Evolutionary conservation across 2,888 invertebrate species (phyloP).

Genomic region (Fragum whitleyi): DNA sequence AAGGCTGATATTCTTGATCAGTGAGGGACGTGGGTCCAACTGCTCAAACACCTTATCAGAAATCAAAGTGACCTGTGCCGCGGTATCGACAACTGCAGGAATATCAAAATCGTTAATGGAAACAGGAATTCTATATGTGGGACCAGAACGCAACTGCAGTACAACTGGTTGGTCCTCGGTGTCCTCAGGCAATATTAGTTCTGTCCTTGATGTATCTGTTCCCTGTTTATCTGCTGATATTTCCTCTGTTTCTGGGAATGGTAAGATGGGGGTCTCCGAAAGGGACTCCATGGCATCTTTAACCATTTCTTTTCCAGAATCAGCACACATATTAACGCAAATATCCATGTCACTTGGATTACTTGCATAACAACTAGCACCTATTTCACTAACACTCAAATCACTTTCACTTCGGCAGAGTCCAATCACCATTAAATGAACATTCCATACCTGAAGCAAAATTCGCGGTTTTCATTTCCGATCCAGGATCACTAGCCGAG

Average conservation of each 20-base stretch:
- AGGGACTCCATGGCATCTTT: neutral
- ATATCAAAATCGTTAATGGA: neutral
- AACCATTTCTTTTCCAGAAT: neutral
- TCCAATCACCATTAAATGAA: neutral
- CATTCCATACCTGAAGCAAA: neutral
- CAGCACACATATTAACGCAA: neutral
- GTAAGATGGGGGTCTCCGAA: neutral
- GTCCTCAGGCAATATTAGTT: neutral
- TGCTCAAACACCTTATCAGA: slow-evolving; percentile 32
- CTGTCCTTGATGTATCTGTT: neutral
- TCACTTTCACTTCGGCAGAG: neutral
- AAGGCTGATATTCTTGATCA: slow-evolving; percentile 28
- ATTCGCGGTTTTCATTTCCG: neutral
- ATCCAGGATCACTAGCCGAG: neutral
- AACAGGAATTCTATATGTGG: neutral
- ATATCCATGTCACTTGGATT: too few relatives aligned
- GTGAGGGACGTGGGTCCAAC: slow-evolving; percentile 22
- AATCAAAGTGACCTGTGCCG: slow-evolving; percentile 48
- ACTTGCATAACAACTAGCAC: too few relatives aligned
- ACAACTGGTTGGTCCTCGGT: neutral
- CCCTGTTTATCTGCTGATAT: neutral
- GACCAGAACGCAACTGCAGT: slow-evolving; percentile 9
- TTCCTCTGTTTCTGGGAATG: neutral
- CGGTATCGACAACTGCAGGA: slow-evolving; percentile 46
- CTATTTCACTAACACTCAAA: too few relatives aligned